Conservation (phyloP, 1,140 invertebrate genomes). For the Pectinophora gossypiella region DNA sequence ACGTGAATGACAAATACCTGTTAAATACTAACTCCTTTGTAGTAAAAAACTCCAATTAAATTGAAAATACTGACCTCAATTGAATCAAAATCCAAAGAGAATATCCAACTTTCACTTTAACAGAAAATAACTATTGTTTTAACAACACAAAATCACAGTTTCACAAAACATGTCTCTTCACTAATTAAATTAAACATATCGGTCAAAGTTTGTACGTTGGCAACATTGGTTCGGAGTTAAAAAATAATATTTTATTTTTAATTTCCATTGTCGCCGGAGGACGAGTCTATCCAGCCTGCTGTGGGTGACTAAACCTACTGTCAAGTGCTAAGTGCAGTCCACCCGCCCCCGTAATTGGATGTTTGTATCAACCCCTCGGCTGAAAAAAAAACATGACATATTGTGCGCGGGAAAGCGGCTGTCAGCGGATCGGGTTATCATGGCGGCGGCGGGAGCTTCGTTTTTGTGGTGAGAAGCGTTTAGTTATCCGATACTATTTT, state of each 20-base stretch:
- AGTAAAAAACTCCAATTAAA: no score
- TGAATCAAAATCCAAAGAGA: no score
- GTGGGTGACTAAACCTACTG: conserved; percentile 66
- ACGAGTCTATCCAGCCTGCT: conserved; percentile 50
- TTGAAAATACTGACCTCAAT: no score
- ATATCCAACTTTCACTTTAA: no score
- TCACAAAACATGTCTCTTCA: conserved; percentile 46
- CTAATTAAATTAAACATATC: conserved; percentile 68
- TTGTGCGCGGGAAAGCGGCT: conserved; percentile 67
- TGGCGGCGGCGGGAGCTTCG: conserved; percentile 46
- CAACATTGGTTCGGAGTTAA: conserved; percentile 29
- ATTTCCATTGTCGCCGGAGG: conserved; percentile 23
- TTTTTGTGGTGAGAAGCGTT: conserved; percentile 62
- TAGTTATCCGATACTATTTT: conserved; percentile 50
- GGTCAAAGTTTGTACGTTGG: conserved; percentile 50
- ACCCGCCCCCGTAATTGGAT: conserved; percentile 68
- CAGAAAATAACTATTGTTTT: no score
- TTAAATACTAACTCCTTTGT: no score
- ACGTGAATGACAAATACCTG: no score
- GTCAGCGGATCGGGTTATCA: conserved; percentile 62
- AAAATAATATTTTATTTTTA: conserved; percentile 21
- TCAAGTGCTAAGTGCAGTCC: conserved; percentile 53
- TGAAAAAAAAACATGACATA: conserved; percentile 69
- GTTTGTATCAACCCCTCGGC: conserved; percentile 68
- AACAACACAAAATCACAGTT: conserved; percentile 53